Conservation (phyloP, 2,113 vertebrate genomes). For the Rissa tridactyla region DNA sequence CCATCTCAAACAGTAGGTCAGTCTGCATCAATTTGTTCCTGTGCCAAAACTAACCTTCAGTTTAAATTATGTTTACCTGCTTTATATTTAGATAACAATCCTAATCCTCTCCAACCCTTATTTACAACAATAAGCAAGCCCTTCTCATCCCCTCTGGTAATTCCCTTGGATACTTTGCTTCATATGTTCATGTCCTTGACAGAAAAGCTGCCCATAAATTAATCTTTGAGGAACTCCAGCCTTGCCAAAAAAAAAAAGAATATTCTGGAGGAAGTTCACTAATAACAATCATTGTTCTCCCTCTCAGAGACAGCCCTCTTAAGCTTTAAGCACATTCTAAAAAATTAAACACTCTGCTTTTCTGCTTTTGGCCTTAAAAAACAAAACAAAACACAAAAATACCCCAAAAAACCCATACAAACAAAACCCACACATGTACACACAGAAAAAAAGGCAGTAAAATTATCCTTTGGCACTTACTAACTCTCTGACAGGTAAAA, state of each 20-base stretch:
- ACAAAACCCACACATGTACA: neutral
- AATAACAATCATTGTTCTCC: neutral
- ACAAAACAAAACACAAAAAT: neutral
- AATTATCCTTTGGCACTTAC: neutral
- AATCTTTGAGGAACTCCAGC: neutral
- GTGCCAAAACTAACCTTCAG: neutral
- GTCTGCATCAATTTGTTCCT: neutral
- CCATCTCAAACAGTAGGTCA: neutral
- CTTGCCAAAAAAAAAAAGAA: neutral
- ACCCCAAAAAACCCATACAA: too few species aligned
- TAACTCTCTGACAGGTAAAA: neutral
- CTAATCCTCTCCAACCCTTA: neutral
- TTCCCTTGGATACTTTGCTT: neutral
- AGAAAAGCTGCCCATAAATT: neutral
- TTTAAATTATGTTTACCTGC: constrained; percentile 3
- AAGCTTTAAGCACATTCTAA: neutral
- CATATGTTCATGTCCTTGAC: neutral
- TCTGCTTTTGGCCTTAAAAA: neutral
- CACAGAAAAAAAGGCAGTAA: neutral
- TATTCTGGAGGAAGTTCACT: neutral
- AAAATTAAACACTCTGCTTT: neutral
- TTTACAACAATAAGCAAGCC: neutral
- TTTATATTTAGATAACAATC: constrained; percentile 3
- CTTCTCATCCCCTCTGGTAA: neutral
- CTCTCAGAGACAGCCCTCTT: neutral